phyloP scores from a whole-genome alignment of 2,113 vertebrate species.

The Tychaedon coryphoeus region DNA sequence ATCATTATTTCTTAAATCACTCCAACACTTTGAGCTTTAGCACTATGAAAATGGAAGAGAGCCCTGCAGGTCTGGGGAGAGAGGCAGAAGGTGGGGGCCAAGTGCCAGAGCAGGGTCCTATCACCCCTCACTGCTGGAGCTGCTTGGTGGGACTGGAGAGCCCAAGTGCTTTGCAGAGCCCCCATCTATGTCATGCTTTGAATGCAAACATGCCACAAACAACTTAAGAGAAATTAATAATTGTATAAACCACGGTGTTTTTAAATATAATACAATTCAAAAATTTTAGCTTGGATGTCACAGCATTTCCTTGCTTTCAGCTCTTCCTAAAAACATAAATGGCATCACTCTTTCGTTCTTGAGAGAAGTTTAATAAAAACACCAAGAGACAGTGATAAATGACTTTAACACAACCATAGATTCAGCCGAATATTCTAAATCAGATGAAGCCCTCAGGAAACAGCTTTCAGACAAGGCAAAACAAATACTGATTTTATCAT shows the following conservation, averaged over 20 bases:
- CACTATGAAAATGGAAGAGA: fast-evolving
- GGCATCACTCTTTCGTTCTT: background rate
- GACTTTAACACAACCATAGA: background rate
- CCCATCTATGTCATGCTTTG: background rate
- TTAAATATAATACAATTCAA: background rate
- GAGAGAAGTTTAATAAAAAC: background rate
- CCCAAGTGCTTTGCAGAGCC: background rate
- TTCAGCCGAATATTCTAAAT: background rate
- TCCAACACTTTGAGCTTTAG: background rate
- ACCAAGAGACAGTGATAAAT: background rate
- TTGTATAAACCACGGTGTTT: background rate
- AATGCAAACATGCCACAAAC: background rate
- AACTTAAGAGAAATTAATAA: background rate
- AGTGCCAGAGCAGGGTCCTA: background rate
- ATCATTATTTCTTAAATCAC: background rate
- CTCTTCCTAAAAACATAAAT: background rate
- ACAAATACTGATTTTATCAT: background rate
- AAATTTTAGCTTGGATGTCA: background rate
- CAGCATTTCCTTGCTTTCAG: background rate
- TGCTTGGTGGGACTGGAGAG: background rate
- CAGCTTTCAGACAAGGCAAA: background rate
- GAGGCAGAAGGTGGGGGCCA: background rate
- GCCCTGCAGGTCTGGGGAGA: background rate
- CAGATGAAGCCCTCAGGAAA: background rate
- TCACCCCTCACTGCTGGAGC: background rate